Conservation (phyloP, 2,888 invertebrate genomes). For the Cryptus armator region DNA sequence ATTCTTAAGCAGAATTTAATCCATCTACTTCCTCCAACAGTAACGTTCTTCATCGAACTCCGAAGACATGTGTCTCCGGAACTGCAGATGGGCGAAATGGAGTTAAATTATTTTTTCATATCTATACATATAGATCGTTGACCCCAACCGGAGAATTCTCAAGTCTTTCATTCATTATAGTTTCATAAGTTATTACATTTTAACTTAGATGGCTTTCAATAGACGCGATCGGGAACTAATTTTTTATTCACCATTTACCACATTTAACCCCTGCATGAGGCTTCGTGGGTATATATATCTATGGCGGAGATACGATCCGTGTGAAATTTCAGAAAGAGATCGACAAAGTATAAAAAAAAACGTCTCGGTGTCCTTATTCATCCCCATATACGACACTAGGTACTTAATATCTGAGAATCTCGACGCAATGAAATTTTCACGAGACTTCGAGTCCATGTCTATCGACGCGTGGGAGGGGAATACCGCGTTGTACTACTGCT, state of each 20-base stretch:
- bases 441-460: slow-evolving; percentile 1
- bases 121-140: too few species aligned
- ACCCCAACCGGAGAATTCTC: neutral
- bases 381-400: neutral
- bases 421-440: slow-evolving; percentile 23
- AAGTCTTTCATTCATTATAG: slow-evolving; percentile 11
- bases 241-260: neutral
- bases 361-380: neutral
- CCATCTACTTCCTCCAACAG: too few species aligned
- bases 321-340: neutral
- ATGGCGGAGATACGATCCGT: neutral
- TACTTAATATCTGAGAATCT: slow-evolving; percentile 19
- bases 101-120: too few species aligned
- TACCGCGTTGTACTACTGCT: neutral
- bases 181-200: neutral
- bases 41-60: too few species aligned
- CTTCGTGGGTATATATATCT: neutral
- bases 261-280: neutral
- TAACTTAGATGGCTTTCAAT: neutral
- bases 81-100: too few species aligned
- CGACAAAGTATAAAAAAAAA: neutral
- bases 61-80: too few species aligned
- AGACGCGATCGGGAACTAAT: neutral
- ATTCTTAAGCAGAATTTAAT: too few species aligned
- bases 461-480: neutral